Percentiles rank a stretch among this genome's conserved stretches.
These are phyloP conservation scores for Leucophenga montana DNA, from an alignment of 2,888 invertebrate genomes.

Conservation along the genomic window DNA sequence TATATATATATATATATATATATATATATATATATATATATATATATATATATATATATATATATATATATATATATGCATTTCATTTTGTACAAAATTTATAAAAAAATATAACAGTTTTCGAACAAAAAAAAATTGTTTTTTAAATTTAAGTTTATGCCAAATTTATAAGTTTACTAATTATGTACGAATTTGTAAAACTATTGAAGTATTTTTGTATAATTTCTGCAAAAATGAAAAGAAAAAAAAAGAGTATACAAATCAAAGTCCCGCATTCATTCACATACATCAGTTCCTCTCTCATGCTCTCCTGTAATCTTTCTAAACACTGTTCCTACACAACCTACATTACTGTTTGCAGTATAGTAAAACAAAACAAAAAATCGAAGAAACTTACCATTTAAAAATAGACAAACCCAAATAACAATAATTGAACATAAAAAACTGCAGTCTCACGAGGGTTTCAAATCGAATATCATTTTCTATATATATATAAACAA, in stretches of 20 bases:
- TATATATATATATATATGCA: background rate
- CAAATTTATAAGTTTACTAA: slow-evolving; percentile 8
- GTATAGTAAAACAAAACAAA: slow-evolving; percentile 1
- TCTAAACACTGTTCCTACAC: slow-evolving; percentile 14
- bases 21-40: too few species aligned
- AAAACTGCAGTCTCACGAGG: slow-evolving; percentile 55
- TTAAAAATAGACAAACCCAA: background rate
- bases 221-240: slow-evolving; percentile 29
- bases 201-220: too few species aligned
- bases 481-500: slow-evolving; percentile 9
- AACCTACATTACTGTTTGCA: background rate
- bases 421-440: slow-evolving; percentile 26
- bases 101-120: background rate
- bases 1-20: too few species aligned
- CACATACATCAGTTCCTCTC: slow-evolving; percentile 18
- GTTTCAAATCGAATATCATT: slow-evolving; percentile 49
- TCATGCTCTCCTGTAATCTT: slow-evolving; percentile 8
- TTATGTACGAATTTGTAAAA: too few species aligned
- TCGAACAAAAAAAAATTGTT: background rate
- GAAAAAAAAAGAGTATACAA: too few species aligned
- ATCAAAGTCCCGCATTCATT: slow-evolving; percentile 16
- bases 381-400: slow-evolving; percentile 1
- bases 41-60: too few species aligned
- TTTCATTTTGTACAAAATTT: slow-evolving; percentile 17
- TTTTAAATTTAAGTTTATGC: slow-evolving; percentile 12